Evolutionary conservation across 2,888 invertebrate species (phyloP), one percentile per base, ranked within the genome.

Genomic region (Aphidoletes aphidimyza): DNA sequence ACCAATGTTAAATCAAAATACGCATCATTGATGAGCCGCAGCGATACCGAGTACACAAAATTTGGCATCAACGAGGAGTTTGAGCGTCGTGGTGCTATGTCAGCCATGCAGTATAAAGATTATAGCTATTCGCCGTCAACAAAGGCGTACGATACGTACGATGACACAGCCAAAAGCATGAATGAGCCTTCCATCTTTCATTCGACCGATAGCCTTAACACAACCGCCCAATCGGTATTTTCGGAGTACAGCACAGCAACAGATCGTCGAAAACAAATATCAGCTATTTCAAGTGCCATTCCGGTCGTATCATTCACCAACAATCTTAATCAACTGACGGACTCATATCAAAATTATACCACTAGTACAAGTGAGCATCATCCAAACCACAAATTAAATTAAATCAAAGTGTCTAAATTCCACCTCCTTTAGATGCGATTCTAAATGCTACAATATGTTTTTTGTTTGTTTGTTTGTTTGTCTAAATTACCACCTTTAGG

Each of bases 41-140:
- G 84, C n/a, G 84, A 84, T 42, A 84, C 85, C 8, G 84, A 83
- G 69, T 84, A 85, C 45, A 11, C 69, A 17, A 69, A 69, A 30
- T 69, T 69, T 69, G 69, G 69, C 69, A 30, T 30, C 0, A 69
- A 14, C 14, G 81, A 81, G 8, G 81, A 81, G 1, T n/a, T 37
- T 1, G 81, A 81, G 19, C 89, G 88, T 86, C 87, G 86, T 85
- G 87, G 86, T 86, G 88, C 85, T 8, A 88, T 89, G 87, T 85
- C 88, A 49, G 88, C 88, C 34, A 86, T 88, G n/a, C 88, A 88
- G 84, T 94, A 93, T 89, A 93, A 94, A 88, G 93, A 94, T 89
- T 93, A 93, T 88, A 94, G 93, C 89, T 93, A 93, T 89, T 93
- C 93, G 37, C n/a, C 37, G n/a, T 37, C 81, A 6, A 17, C 54